A percentile compares a stretch with the other conserved stretches of the same genome.
phyloP scores from a whole-genome alignment of 2,888 invertebrate species.

The Megastigmus dorsalis region DNA sequence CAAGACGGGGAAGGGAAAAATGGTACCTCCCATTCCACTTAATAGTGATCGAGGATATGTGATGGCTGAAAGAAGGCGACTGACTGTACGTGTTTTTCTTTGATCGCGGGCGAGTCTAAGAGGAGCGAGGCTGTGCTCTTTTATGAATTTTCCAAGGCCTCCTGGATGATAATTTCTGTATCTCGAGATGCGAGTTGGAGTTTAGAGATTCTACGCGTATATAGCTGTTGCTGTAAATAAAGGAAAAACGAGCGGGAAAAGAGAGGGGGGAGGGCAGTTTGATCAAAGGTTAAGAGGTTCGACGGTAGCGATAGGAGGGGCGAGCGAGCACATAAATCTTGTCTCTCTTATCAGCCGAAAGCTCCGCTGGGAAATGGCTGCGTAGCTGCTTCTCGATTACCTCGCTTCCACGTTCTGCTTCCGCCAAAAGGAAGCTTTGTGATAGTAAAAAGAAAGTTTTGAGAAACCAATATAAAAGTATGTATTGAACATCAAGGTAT shows the following conservation, averaged over 20 bases:
- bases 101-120: not conserved
- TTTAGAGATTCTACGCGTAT: not conserved
- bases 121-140: constrained; percentile 24
- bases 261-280: constrained; percentile 53
- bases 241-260: not conserved
- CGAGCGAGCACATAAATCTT: constrained; percentile 68
- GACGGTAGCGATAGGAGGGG: constrained; percentile 54
- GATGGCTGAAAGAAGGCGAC: constrained; percentile 23
- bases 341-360: constrained; percentile 65
- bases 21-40: not conserved
- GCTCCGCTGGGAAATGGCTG: constrained; percentile 66
- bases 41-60: constrained; percentile 32
- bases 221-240: constrained; percentile 24
- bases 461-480: no score
- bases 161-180: constrained; percentile 17
- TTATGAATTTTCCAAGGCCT: constrained; percentile 34
- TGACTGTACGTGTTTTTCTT: not conserved
- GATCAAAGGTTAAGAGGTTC: constrained; percentile 45
- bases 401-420: constrained; percentile 25
- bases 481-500: no score
- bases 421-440: no score
- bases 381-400: constrained; percentile 56
- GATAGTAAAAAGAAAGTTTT: no score
- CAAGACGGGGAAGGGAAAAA: not conserved
- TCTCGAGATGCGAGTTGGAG: constrained; percentile 1